Percentiles rank a stretch among this genome's conserved stretches.
phyloP scores from a whole-genome alignment of 1,140 invertebrate genomes.

The Dryas iulia region DNA sequence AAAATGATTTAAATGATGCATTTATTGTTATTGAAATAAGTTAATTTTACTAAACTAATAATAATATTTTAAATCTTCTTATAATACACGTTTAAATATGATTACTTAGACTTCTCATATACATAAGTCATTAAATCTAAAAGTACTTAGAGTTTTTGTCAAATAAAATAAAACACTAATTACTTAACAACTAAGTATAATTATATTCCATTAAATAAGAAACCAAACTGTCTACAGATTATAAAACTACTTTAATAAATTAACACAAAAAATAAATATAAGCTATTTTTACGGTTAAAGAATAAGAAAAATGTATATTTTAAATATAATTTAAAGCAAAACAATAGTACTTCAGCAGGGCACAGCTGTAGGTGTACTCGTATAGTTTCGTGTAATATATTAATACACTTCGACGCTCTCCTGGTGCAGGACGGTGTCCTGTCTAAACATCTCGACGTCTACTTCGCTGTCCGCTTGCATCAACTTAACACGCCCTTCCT shows the following conservation, averaged over 20 bases:
- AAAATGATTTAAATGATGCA: not conserved
- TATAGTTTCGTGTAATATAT: not conserved
- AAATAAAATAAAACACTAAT: not conserved
- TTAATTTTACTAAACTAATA: not conserved
- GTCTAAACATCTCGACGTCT: constrained; percentile 83
- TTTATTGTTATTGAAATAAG: not conserved
- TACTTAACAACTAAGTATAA: not conserved
- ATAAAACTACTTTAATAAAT: not conserved
- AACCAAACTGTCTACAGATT: not conserved
- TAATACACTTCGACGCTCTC: constrained; percentile 79
- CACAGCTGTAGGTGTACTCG: not conserved
- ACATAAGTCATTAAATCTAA: too few species aligned
- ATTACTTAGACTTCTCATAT: too few species aligned
- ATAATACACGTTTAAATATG: too few species aligned
- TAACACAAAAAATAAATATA: too few species aligned
- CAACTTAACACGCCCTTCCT: constrained; percentile 81
- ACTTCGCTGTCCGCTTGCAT: constrained; percentile 83
- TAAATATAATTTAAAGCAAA: too few species aligned
- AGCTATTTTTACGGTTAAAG: not conserved
- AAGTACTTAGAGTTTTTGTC: too few species aligned
- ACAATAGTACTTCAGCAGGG: too few species aligned
- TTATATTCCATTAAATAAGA: not conserved
- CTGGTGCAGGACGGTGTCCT: constrained; percentile 82
- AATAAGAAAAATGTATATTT: not conserved
- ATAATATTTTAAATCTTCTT: too few species aligned